Evolutionary conservation across 1,140 invertebrate species (phyloP).

Genomic region (Mamestra configurata): DNA sequence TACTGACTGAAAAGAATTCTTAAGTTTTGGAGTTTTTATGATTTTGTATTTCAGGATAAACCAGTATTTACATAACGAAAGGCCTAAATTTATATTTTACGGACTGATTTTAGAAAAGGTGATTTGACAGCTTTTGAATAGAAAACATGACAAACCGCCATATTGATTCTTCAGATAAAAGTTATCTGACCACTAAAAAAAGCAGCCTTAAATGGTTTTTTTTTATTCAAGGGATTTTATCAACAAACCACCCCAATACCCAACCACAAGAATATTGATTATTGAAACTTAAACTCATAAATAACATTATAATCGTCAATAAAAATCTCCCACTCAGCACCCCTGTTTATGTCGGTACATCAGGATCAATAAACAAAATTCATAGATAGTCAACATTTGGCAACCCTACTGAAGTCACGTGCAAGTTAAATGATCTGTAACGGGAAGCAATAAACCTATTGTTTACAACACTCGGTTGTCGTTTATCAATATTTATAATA

Average conservation of each 20-base stretch:
- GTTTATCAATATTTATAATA: slow-evolving; percentile 83
- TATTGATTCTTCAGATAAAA: no score
- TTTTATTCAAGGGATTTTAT: no score
- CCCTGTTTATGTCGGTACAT: slow-evolving; percentile 42
- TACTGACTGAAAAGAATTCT: no score
- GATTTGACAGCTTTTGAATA: no score
- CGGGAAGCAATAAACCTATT: slow-evolving; percentile 83
- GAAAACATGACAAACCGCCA: no score
- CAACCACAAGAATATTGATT: not conserved
- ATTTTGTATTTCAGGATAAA: no score
- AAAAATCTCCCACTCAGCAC: slow-evolving; percentile 52
- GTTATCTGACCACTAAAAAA: no score
- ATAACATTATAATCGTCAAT: slow-evolving; percentile 44
- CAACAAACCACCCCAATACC: not conserved
- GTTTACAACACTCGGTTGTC: slow-evolving; percentile 78
- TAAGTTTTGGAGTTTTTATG: no score
- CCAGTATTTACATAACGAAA: no score
- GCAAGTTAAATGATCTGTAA: slow-evolving; percentile 82
- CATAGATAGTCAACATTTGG: slow-evolving; percentile 71
- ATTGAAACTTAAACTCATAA: slow-evolving; percentile 27
- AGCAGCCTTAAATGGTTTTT: no score
- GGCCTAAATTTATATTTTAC: no score
- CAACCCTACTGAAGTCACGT: slow-evolving; percentile 82
- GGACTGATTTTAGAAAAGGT: no score
- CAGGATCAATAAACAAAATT: slow-evolving; percentile 74